Evolutionary conservation across 2,888 invertebrate genomes (phyloP).

Genomic region (Drosophila mayaguana): DNA sequence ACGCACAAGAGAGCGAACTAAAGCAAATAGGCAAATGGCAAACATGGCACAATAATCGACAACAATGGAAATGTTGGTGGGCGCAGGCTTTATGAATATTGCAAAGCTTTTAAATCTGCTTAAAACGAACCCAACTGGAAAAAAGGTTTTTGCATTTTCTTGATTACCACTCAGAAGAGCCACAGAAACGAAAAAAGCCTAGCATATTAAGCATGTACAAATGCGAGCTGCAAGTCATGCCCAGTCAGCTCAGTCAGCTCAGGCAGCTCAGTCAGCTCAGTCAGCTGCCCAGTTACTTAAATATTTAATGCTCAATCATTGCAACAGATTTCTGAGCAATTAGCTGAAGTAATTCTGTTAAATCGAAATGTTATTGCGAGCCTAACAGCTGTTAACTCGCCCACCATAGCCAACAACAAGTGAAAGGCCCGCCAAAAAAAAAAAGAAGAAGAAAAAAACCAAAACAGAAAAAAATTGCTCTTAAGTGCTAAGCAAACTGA

Average conservation of each 20-base stretch:
- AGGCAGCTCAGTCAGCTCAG: constrained; percentile 17
- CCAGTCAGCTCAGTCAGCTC: constrained; percentile 20
- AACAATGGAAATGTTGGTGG: constrained; percentile 58
- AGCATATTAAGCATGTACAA: constrained; percentile 6
- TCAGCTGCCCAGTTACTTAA: constrained; percentile 42
- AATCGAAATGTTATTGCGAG: constrained; percentile 25
- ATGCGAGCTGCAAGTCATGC: constrained; percentile 40
- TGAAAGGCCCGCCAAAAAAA: constrained; percentile 40
- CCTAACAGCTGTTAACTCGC: constrained; percentile 32
- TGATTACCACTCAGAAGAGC: constrained; percentile 43
- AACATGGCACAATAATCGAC: constrained; percentile 64
- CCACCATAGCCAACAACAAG: constrained; percentile 56
- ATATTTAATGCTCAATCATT: constrained; percentile 60
- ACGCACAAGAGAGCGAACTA: constrained; percentile 16
- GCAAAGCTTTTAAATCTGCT: constrained; percentile 36
- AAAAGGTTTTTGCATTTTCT: constrained; percentile 45
- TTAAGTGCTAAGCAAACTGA: constrained; percentile 38
- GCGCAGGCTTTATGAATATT: constrained; percentile 64
- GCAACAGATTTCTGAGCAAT: constrained; percentile 67
- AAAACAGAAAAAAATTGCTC: constrained; percentile 21
- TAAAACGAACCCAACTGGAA: constrained; percentile 18
- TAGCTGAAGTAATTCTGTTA: constrained; percentile 42
- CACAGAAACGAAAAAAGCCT: background rate
- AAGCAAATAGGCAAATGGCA: constrained; percentile 43
- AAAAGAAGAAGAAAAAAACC: background rate